Conservation (phyloP, 2,113 vertebrate genomes). For the Pongo pygmaeus region DNA sequence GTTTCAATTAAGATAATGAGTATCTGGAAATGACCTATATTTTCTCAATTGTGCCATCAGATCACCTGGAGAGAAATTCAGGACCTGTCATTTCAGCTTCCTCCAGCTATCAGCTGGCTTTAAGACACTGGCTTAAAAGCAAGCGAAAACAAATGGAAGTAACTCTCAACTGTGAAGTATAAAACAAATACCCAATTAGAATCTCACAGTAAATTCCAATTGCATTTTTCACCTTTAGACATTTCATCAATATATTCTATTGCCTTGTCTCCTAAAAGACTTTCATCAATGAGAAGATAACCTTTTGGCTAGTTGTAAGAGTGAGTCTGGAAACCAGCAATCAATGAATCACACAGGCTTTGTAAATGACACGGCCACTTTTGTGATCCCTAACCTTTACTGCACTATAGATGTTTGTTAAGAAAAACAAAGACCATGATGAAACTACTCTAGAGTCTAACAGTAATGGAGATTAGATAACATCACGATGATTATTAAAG, state of each 20-base stretch:
- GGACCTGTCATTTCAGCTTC: not conserved
- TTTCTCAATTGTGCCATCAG: not conserved
- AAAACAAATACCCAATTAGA: slow-evolving; percentile 29
- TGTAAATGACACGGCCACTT: not conserved
- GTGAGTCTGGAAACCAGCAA: not conserved
- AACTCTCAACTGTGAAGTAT: slow-evolving; percentile 22
- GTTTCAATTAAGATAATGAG: not conserved
- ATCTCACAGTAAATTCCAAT: slow-evolving; percentile 44
- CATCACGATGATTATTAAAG: not conserved
- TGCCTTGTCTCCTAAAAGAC: not conserved
- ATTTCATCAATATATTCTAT: slow-evolving; percentile 58
- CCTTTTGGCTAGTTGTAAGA: slow-evolving; percentile 40
- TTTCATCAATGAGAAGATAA: slow-evolving; percentile 36
- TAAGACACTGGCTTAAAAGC: not conserved
- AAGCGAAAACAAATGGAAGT: slow-evolving; percentile 45
- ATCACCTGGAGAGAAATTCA: not conserved
- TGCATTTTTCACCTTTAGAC: slow-evolving; percentile 34
- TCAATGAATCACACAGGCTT: slow-evolving; percentile 50
- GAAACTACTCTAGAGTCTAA: not conserved
- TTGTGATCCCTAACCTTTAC: not conserved
- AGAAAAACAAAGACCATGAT: not conserved
- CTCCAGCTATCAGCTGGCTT: not conserved
- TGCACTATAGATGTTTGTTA: not conserved
- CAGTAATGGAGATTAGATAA: not conserved
- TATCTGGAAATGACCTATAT: not conserved